Conservation (phyloP, 2,888 invertebrate species). For the Creontiades dilutus region DNA sequence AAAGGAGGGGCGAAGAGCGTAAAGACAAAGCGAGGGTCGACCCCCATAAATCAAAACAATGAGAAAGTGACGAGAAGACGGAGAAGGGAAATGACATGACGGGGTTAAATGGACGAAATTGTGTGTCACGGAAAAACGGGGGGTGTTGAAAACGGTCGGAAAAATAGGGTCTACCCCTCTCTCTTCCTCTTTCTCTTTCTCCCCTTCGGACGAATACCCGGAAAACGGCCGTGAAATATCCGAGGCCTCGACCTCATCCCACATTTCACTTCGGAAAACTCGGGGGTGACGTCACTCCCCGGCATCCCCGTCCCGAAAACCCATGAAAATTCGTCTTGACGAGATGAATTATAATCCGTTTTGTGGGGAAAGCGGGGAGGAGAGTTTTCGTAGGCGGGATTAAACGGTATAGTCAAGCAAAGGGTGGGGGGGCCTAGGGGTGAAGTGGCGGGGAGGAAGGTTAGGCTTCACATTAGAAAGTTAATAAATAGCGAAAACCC, state of each 20-base stretch:
- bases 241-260: background rate
- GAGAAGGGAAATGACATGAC: background rate
- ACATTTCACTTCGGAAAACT: background rate
- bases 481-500: constrained; percentile 64
- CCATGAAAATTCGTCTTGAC: constrained; percentile 40
- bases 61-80: constrained; percentile 8
- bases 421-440: background rate
- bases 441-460: too few species aligned
- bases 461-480: constrained; percentile 27
- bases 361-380: constrained; percentile 9
- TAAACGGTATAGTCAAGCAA: background rate
- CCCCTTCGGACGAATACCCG: background rate
- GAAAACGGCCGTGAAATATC: constrained; percentile 17
- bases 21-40: background rate
- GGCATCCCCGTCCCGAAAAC: background rate
- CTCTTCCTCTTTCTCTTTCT: background rate
- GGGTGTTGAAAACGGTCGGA: background rate
- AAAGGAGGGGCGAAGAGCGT: background rate
- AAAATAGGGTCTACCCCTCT: background rate
- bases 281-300: background rate
- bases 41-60: constrained; percentile 14
- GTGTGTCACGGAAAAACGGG: constrained; percentile 4
- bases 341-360: constrained; percentile 45
- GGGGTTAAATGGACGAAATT: constrained; percentile 33
- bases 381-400: background rate